Conservation (phyloP, 2,888 invertebrate genomes). For the Mythimna vitellina region DNA sequence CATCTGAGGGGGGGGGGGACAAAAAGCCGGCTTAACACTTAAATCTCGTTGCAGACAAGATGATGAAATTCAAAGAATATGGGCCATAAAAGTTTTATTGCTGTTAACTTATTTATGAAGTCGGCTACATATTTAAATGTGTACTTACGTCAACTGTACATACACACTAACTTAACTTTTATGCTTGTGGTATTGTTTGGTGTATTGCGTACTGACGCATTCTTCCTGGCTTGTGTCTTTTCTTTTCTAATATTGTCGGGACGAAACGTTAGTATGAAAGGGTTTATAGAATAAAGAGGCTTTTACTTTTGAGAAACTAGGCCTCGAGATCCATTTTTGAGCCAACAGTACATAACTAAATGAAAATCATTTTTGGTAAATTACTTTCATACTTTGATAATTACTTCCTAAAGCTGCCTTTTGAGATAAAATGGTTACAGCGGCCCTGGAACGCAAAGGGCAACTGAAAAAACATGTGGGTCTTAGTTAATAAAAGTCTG, state of each 20-base stretch:
- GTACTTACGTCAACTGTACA: conserved; percentile 71
- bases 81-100: conserved; percentile 88
- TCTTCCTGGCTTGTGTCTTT: conserved; percentile 48
- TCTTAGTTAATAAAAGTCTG: no score
- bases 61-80: conserved; percentile 89
- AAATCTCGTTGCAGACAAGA: conserved; percentile 81
- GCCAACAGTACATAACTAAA: no score
- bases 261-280: neutral
- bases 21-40: conserved; percentile 76
- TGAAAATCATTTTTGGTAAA: no score
- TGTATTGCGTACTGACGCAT: conserved; percentile 59
- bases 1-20: conserved; percentile 61
- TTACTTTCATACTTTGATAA: no score
- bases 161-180: conserved; percentile 58
- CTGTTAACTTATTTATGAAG: conserved; percentile 89
- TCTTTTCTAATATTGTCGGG: conserved; percentile 31
- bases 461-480: no score
- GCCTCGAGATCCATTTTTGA: no score
- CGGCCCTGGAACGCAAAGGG: no score
- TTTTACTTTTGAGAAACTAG: neutral
- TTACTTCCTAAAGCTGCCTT: no score
- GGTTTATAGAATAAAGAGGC: conserved; percentile 1
- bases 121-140: conserved; percentile 85
- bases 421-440: no score
- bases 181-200: conserved; percentile 50